These are phyloP conservation scores for Rhyzopertha dominica DNA, from an alignment of 1,140 invertebrate species.

Conservation along the genomic window DNA sequence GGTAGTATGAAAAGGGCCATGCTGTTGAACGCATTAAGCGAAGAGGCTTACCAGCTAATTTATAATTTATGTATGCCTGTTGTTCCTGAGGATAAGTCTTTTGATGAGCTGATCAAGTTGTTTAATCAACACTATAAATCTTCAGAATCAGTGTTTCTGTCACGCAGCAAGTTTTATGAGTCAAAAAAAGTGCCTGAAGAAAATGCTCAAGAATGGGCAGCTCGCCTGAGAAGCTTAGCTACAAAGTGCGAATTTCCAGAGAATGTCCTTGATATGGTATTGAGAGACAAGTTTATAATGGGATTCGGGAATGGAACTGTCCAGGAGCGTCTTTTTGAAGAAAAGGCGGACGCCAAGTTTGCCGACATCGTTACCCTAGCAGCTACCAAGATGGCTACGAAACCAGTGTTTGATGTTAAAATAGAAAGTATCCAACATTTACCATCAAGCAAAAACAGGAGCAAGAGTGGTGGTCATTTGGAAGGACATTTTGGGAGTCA, in stretches of 20 bases:
- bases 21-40: too few species aligned
- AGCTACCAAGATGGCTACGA: neutral
- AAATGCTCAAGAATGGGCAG: slow-evolving; percentile 15
- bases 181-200: slow-evolving; percentile 8
- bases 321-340: neutral
- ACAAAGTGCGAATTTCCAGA: slow-evolving; percentile 11
- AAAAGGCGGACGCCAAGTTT: neutral
- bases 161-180: slow-evolving; percentile 14
- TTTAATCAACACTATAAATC: too few species aligned
- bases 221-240: slow-evolving; percentile 10
- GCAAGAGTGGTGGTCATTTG: neutral
- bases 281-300: slow-evolving; percentile 5
- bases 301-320: slow-evolving; percentile 7
- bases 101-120: too few species aligned
- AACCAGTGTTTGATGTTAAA: too few species aligned
- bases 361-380: slow-evolving; percentile 1
- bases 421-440: neutral
- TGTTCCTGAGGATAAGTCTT: too few species aligned
- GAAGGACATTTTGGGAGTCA: neutral
- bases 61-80: too few species aligned
- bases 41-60: too few species aligned
- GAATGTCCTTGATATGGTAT: neutral
- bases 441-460: slow-evolving; percentile 1
- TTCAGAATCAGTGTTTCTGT: slow-evolving; percentile 10
- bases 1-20: too few species aligned